These are phyloP conservation scores for Drosophila tanythrix DNA, from an alignment of 2,888 invertebrate species.

Conservation along the genomic window DNA sequence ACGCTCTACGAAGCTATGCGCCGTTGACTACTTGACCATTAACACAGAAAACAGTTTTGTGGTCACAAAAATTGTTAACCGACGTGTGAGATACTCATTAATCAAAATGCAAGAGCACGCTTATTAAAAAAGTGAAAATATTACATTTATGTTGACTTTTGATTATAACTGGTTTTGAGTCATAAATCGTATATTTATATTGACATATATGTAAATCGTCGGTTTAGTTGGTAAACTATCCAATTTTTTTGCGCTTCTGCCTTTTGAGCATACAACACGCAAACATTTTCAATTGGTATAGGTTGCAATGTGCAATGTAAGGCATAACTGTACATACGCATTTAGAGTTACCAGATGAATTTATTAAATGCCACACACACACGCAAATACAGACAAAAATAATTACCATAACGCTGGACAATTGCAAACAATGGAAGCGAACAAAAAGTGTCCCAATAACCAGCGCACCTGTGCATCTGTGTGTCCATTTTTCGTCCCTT, in stretches of 20 bases:
- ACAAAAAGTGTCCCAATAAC: conserved; percentile 30
- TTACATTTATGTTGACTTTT: background rate
- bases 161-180: background rate
- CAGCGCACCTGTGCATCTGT: conserved; percentile 48
- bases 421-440: conserved; percentile 36
- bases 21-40: conserved; percentile 7
- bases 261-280: background rate
- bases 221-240: background rate
- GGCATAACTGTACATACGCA: conserved; percentile 6
- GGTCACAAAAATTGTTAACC: background rate
- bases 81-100: background rate
- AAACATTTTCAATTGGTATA: background rate
- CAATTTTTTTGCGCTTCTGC: background rate
- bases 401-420: conserved; percentile 50
- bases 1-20: background rate
- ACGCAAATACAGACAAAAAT: conserved; percentile 48
- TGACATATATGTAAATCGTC: background rate
- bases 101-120: too few species aligned
- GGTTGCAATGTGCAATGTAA: background rate
- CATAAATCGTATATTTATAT: background rate
- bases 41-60: background rate
- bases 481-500: conserved; percentile 25
- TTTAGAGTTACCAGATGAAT: conserved; percentile 11
- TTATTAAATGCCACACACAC: conserved; percentile 68
- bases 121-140: background rate